Base-by-base conservation (phyloP, 2,797 vertebrate genomes). In the Pseudomugil gertrudae region DNA sequence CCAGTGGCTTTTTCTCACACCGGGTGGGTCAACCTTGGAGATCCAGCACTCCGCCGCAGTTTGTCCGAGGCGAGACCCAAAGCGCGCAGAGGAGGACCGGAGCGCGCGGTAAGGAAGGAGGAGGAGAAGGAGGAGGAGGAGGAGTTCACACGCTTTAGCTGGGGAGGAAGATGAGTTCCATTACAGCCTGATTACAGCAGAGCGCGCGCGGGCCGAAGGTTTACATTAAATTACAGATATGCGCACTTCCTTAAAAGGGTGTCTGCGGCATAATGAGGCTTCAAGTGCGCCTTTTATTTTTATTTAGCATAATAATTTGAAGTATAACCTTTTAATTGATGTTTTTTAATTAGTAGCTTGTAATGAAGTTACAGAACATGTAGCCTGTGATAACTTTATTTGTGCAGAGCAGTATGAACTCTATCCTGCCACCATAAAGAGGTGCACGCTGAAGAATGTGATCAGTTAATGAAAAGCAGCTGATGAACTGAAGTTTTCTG, bases 41-140 rank as follows among this genome's bases (percentile, higher is more conserved):
- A 86, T 87, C 72, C 85, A 83, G 76, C 60, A 58, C 50, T 82
- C 71, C 75, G 74, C 56, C 57, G 78, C 72, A 76, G 82, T 84
- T 83, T 70, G 55, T 89, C 81, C 78, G 57, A 82, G 69, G 71
- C 30, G 70, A 86, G 66, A 80, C 13, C 76, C 79, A 74, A 80
- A 85, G 78, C 88, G 90, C 88, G 85, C 84, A 85, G 78, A 88
- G 78, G 81, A 90, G 85, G 76, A 82, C 71, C 72, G 72, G 75
- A 72, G 78, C 82, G 84, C 80, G 70, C 78, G 60, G 59, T 0
- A 51, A 57, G 30, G 59, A 64, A 43, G 63, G 52, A 65, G 72
- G 78, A 58, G 47, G 60, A 60, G 40, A 58, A 40, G 57, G 17
- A 62, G 40, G 52, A 40, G 38, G 73, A 66, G 35, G 55, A 67